Conservation (phyloP, 2,797 vertebrate species). For the Myoxocephalus aenaeus region DNA sequence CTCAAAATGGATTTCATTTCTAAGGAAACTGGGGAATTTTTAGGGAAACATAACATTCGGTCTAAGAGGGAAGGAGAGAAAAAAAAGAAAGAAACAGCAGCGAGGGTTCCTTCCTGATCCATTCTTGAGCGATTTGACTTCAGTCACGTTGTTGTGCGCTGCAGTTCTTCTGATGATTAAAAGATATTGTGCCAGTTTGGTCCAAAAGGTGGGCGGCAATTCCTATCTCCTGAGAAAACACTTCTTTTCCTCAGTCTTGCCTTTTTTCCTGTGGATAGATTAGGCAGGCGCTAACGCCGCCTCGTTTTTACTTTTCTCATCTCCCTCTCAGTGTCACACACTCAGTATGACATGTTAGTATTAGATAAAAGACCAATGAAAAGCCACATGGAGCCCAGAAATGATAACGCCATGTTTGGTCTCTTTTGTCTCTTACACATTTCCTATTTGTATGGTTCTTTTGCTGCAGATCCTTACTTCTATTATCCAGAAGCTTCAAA, state of each 20-base stretch:
- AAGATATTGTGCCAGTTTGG: conserved; percentile 57
- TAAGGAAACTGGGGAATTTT: conserved; percentile 22
- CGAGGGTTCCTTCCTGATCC: conserved; percentile 33
- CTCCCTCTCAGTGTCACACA: conserved; percentile 7
- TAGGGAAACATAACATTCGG: conserved; percentile 11
- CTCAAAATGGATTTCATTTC: conserved; percentile 54
- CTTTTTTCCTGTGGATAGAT: conserved; percentile 20
- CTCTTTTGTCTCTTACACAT: conserved; percentile 2
- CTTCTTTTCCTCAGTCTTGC: conserved; percentile 15
- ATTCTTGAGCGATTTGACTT: conserved; percentile 42
- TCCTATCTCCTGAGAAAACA: conserved; percentile 54
- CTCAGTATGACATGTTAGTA: conserved; percentile 20
- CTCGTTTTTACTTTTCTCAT: conserved; percentile 39
- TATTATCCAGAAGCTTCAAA: conserved; percentile 17
- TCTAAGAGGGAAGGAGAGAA: neutral
- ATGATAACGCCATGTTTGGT: conserved; percentile 3
- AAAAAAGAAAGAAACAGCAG: neutral
- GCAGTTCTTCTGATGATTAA: conserved; percentile 59
- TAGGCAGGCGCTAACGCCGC: conserved; percentile 20
- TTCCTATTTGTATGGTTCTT: conserved; percentile 17
- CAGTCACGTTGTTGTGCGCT: conserved; percentile 41
- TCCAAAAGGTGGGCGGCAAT: conserved; percentile 47
- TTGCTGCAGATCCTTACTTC: conserved; percentile 5
- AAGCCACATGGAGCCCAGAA: conserved; percentile 4
- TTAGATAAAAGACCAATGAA: conserved; percentile 33